Conservation (phyloP, 1,140 invertebrate genomes). For the Cydia pomonella region DNA sequence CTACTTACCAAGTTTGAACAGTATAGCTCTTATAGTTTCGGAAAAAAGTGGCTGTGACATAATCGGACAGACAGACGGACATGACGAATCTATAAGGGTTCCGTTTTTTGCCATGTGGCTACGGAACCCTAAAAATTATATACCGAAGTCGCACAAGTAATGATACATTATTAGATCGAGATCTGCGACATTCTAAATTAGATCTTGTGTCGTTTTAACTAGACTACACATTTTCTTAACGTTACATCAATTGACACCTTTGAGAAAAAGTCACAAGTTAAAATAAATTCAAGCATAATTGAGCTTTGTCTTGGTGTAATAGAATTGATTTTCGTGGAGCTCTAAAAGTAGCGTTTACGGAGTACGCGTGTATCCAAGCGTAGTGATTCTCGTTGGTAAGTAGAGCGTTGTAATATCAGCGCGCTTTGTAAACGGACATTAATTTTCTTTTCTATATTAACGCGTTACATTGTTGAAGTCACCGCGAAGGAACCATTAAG, state of each 20-base stretch:
- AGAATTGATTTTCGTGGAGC: background rate
- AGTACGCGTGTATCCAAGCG: constrained; percentile 25
- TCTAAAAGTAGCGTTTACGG: constrained; percentile 4
- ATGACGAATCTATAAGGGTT: too few species aligned
- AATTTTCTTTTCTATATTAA: constrained; percentile 27
- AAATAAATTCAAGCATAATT: background rate
- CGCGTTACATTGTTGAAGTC: background rate
- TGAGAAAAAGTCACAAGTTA: background rate
- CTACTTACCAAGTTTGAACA: too few species aligned
- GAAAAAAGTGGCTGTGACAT: too few species aligned
- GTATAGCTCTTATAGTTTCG: too few species aligned
- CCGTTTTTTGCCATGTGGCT: too few species aligned
- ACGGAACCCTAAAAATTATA: too few species aligned
- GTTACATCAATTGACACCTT: background rate
- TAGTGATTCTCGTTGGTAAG: constrained; percentile 27
- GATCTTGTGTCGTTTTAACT: background rate
- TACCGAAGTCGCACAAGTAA: background rate
- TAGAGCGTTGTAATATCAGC: constrained; percentile 31
- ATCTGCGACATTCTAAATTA: background rate
- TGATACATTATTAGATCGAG: background rate
- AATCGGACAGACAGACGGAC: too few species aligned
- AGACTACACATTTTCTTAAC: background rate
- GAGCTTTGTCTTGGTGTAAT: background rate
- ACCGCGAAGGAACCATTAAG: background rate
- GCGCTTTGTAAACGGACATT: constrained; percentile 22